Evolutionary conservation across 2,888 invertebrate genomes (phyloP).

Genomic region (Lasioglossum calceatum): DNA sequence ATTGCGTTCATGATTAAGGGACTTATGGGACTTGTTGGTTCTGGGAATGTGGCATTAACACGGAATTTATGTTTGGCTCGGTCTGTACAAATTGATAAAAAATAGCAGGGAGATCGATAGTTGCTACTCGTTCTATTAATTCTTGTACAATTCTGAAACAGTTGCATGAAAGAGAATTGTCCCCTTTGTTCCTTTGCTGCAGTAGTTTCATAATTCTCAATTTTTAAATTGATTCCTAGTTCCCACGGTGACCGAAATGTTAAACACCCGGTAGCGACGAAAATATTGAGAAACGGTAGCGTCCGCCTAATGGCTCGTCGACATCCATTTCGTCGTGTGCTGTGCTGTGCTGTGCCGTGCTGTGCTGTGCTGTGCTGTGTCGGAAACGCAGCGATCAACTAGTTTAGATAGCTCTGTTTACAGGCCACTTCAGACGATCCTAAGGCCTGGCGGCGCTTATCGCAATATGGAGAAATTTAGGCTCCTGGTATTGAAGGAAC

Average conservation of each 20-base stretch:
- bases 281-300: too few relatives aligned
- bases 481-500: slow-evolving; percentile 3
- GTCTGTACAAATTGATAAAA: background rate
- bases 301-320: slow-evolving; percentile 8
- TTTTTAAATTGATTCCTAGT: background rate
- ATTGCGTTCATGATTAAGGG: background rate
- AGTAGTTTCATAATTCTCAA: too few relatives aligned
- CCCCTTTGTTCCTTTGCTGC: too few relatives aligned
- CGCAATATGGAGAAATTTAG: slow-evolving; percentile 34
- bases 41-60: background rate
- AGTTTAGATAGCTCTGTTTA: slow-evolving; percentile 55
- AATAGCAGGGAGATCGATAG: too few relatives aligned
- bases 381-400: slow-evolving; percentile 44
- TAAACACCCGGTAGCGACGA: background rate
- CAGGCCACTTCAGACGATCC: slow-evolving; percentile 53
- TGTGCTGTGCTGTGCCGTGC: slow-evolving; percentile 19
- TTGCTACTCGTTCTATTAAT: background rate
- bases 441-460: slow-evolving; percentile 42
- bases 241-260: background rate
- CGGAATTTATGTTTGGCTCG: background rate
- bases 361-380: slow-evolving; percentile 24
- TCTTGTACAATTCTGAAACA: background rate
- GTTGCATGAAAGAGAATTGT: background rate
- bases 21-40: background rate
- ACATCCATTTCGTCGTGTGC: slow-evolving; percentile 20